These are phyloP conservation scores for Alentia gelatinosa DNA, from an alignment of 2,888 invertebrate genomes.

Conservation along the genomic window DNA sequence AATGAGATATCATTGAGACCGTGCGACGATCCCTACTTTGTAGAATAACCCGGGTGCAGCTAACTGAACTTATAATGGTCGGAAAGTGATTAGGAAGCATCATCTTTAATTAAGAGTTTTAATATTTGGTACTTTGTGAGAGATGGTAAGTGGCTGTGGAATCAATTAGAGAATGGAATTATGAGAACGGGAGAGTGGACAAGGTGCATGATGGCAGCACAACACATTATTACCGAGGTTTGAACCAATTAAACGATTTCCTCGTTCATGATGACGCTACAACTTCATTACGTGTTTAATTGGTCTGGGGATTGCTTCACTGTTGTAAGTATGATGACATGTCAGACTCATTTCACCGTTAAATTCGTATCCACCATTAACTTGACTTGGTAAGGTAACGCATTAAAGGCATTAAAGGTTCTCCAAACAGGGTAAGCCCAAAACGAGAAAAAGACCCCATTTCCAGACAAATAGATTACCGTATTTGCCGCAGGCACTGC, in stretches of 20 bases:
- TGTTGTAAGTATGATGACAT: background rate
- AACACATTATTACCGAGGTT: background rate
- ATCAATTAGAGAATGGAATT: background rate
- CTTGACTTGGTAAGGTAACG: background rate
- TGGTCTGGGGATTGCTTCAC: background rate
- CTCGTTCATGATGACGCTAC: background rate
- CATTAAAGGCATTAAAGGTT: background rate
- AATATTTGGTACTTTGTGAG: background rate
- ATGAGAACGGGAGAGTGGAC: background rate
- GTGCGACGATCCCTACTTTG: too few relatives aligned
- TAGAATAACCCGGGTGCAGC: too few relatives aligned
- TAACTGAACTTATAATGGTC: too few relatives aligned
- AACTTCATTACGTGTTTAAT: background rate
- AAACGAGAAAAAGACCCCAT: background rate
- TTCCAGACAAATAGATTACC: background rate
- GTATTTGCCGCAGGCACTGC: background rate
- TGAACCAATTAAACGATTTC: conserved; percentile 1
- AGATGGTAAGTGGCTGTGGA: background rate
- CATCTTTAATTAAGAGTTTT: too few relatives aligned
- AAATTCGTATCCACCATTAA: background rate
- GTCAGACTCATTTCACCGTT: background rate
- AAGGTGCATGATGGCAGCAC: background rate
- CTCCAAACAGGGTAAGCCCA: background rate
- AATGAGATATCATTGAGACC: too few relatives aligned
- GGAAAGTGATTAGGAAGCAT: too few relatives aligned